phyloP scores from a whole-genome alignment of 2,797 vertebrate species.

The Paedocypris micromegethes region DNA sequence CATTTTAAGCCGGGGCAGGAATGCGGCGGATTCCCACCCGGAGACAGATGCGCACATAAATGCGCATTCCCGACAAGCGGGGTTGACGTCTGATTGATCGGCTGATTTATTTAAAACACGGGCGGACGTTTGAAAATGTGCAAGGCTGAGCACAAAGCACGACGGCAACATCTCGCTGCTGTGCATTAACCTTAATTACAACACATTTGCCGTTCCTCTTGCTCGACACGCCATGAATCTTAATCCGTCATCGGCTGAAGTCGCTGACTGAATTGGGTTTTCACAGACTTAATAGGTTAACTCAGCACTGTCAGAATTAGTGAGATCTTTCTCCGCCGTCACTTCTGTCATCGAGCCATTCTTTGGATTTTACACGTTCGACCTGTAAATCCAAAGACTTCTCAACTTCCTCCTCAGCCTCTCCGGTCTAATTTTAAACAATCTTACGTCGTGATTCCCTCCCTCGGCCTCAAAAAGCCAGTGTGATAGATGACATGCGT shows the following conservation, averaged over 20 bases:
- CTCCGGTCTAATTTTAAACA: conserved; percentile 22
- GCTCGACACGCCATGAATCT: conserved; percentile 62
- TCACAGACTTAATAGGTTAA: conserved; percentile 57
- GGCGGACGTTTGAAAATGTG: neutral
- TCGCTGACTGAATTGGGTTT: conserved; percentile 41
- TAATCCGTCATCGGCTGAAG: conserved; percentile 61
- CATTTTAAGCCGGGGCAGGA: conserved; percentile 67
- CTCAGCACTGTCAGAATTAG: conserved; percentile 45
- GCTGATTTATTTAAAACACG: conserved; percentile 5
- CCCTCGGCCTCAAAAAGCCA: conserved; percentile 75
- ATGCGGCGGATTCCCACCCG: conserved; percentile 36
- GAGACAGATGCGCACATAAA: conserved; percentile 15
- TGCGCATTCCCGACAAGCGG: neutral
- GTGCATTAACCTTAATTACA: conserved; percentile 37
- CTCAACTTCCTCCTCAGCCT: conserved; percentile 28
- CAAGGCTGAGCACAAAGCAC: neutral
- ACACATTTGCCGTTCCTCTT: conserved; percentile 34
- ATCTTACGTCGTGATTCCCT: conserved; percentile 54
- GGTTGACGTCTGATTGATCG: neutral
- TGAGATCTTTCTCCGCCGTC: conserved; percentile 37
- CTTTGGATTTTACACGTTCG: conserved; percentile 42
- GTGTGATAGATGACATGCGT: conserved; percentile 99
- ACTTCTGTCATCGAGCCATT: conserved; percentile 45
- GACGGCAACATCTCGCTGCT: neutral
- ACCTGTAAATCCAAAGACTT: conserved; percentile 50